These are phyloP conservation scores for Nysson spinosus DNA, from an alignment of 2,888 invertebrate genomes.

Conservation along the genomic window DNA sequence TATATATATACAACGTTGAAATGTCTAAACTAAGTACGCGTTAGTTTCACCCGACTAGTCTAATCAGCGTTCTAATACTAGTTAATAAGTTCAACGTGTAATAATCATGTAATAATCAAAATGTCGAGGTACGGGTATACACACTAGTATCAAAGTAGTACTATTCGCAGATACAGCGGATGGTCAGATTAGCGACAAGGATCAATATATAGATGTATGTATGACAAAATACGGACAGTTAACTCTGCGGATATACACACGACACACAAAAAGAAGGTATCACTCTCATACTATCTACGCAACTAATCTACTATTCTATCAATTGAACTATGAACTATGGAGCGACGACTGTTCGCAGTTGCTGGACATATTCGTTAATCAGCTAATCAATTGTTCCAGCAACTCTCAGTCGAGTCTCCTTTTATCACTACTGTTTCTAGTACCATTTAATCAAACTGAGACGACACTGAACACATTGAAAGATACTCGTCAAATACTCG, in stretches of 20 bases:
- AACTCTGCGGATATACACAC: constrained; percentile 54
- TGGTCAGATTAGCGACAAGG: constrained; percentile 43
- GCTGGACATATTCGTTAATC: constrained; percentile 20
- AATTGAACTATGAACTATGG: constrained; percentile 58
- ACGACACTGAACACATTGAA: constrained; percentile 49
- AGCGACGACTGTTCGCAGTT: constrained; percentile 50
- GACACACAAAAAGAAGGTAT: constrained; percentile 56
- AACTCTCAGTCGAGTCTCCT: constrained; percentile 54
- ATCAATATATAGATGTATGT: constrained; percentile 25
- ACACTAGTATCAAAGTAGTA: constrained; percentile 37
- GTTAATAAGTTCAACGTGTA: constrained; percentile 45
- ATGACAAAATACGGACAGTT: constrained; percentile 40
- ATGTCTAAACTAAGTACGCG: constrained; percentile 57
- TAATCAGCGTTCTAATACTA: constrained; percentile 59
- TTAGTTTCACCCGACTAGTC: constrained; percentile 51
- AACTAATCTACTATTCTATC: constrained; percentile 67
- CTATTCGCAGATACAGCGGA: constrained; percentile 55
- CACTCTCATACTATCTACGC: constrained; percentile 71
- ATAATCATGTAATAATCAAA: constrained; percentile 39
- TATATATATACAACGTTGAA: constrained; percentile 36
- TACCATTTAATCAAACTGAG: constrained; percentile 57
- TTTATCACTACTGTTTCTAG: constrained; percentile 64
- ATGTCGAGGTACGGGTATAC: constrained; percentile 44
- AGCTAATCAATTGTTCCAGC: constrained; percentile 37
- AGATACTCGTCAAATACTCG: constrained; percentile 46